These are phyloP conservation scores for Prochilodus magdalenae DNA, from an alignment of 2,113 vertebrate genomes.

Conservation along the genomic window DNA sequence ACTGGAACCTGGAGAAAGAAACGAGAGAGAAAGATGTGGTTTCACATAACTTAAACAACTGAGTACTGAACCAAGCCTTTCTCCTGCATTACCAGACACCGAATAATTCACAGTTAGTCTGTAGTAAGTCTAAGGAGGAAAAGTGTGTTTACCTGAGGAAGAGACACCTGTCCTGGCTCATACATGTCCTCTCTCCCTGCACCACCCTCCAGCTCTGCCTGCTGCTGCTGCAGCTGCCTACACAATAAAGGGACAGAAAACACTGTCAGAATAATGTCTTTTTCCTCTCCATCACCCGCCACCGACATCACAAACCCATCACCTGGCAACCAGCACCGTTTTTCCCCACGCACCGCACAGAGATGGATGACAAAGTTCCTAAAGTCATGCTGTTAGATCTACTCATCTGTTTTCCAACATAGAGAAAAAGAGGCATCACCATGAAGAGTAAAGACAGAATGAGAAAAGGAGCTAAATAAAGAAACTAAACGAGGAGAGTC, in stretches of 20 bases:
- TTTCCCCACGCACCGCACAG: conserved; percentile 53
- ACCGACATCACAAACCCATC: conserved; percentile 39
- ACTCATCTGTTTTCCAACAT: conserved; percentile 15
- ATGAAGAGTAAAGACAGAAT: conserved; percentile 6
- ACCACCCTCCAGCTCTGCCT: conserved; percentile 86
- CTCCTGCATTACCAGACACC: not conserved
- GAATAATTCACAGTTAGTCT: not conserved
- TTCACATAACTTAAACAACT: not conserved
- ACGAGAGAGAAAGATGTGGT: not conserved
- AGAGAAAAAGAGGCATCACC: not conserved
- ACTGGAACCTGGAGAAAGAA: conserved; percentile 76
- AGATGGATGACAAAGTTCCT: conserved; percentile 41
- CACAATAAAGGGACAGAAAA: not conserved
- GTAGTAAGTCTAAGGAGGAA: too few relatives aligned
- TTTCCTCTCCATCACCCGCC: conserved; percentile 13
- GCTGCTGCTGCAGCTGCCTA: conserved; percentile 84
- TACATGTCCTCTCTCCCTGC: conserved; percentile 84
- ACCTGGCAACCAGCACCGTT: conserved; percentile 20
- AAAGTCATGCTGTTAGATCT: conserved; percentile 53
- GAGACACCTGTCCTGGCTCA: conserved; percentile 68
- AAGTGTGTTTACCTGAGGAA: conserved; percentile 68
- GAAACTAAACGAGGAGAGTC: conserved; percentile 19
- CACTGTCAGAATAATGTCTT: not conserved
- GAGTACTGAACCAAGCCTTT: not conserved
- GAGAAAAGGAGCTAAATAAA: conserved; percentile 42